These are phyloP conservation scores for Characodon lateralis DNA, from an alignment of 2,797 vertebrate genomes.

Conservation along the genomic window DNA sequence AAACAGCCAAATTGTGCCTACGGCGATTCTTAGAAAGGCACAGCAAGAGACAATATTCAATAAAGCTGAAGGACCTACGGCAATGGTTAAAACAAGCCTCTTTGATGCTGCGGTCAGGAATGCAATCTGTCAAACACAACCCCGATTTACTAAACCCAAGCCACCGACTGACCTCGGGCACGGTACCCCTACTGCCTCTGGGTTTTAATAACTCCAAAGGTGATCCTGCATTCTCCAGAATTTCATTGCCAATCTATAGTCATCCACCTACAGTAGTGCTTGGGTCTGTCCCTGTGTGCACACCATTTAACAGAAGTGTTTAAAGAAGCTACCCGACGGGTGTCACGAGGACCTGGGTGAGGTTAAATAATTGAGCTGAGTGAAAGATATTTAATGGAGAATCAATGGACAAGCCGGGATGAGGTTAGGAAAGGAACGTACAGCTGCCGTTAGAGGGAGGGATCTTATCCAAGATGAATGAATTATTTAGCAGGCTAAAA, in stretches of 20 bases:
- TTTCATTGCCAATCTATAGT: slow-evolving; percentile 46
- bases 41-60: slow-evolving; percentile 40
- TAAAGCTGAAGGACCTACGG: slow-evolving; percentile 57
- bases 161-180: slow-evolving; percentile 61
- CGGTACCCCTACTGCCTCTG: slow-evolving; percentile 44
- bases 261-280: slow-evolving; percentile 37
- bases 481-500: slow-evolving; percentile 81
- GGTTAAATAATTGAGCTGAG: slow-evolving; percentile 82
- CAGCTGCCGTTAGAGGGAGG: slow-evolving; percentile 55
- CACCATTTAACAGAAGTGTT: slow-evolving; percentile 60
- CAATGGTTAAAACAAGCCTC: slow-evolving; percentile 43
- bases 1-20: slow-evolving; percentile 25
- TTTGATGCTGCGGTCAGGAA: slow-evolving; percentile 56
- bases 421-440: slow-evolving; percentile 56
- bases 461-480: slow-evolving; percentile 80
- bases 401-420: slow-evolving; percentile 79
- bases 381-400: slow-evolving; percentile 84
- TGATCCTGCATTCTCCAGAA: slow-evolving; percentile 56
- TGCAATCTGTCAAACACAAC: slow-evolving; percentile 52
- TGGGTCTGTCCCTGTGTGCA: slow-evolving; percentile 37
- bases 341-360: slow-evolving; percentile 65
- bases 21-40: not conserved
- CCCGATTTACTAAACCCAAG: slow-evolving; percentile 54
- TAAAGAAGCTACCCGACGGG: slow-evolving; percentile 67
- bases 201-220: slow-evolving; percentile 63